These are phyloP conservation scores for Hydriomena furcata DNA, from an alignment of 2,888 invertebrate genomes.

Conservation along the genomic window DNA sequence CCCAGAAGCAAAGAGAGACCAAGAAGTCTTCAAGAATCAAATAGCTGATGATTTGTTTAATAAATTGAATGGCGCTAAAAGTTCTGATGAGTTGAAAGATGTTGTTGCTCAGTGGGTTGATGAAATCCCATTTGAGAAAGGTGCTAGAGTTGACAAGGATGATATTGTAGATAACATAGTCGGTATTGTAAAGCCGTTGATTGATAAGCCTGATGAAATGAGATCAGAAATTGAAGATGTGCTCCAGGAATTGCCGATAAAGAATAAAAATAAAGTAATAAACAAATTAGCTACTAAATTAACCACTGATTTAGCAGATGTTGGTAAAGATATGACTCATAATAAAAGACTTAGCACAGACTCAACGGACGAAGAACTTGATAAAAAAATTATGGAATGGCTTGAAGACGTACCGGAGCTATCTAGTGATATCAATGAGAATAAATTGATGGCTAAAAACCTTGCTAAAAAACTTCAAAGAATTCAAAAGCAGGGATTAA, in stretches of 20 bases:
- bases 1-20: slow-evolving; percentile 39
- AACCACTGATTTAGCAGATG: slow-evolving; percentile 24
- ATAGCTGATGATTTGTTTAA: slow-evolving; percentile 40
- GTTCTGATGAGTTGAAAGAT: slow-evolving; percentile 34
- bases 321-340: not conserved
- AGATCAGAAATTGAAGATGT: slow-evolving; percentile 36
- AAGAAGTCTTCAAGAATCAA: slow-evolving; percentile 39
- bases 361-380: slow-evolving; percentile 9
- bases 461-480: slow-evolving; percentile 37
- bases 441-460: slow-evolving; percentile 16
- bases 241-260: slow-evolving; percentile 32
- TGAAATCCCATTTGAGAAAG: slow-evolving; percentile 32
- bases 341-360: slow-evolving; percentile 6
- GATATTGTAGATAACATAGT: slow-evolving; percentile 31
- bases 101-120: slow-evolving; percentile 36
- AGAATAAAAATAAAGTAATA: slow-evolving; percentile 17
- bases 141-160: slow-evolving; percentile 27
- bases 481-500: slow-evolving; percentile 25
- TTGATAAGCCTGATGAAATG: slow-evolving; percentile 31
- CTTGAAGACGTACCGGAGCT: slow-evolving; percentile 21
- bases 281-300: slow-evolving; percentile 32
- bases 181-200: slow-evolving; percentile 33
- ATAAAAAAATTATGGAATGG: slow-evolving; percentile 30
- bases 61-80: slow-evolving; percentile 30
- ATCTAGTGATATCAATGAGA: slow-evolving; percentile 8